A percentile compares a stretch with the other conserved stretches of the same genome.
These are phyloP conservation scores for Cyrtodaria siliqua DNA, from an alignment of 2,888 invertebrate species.

Conservation along the genomic window DNA sequence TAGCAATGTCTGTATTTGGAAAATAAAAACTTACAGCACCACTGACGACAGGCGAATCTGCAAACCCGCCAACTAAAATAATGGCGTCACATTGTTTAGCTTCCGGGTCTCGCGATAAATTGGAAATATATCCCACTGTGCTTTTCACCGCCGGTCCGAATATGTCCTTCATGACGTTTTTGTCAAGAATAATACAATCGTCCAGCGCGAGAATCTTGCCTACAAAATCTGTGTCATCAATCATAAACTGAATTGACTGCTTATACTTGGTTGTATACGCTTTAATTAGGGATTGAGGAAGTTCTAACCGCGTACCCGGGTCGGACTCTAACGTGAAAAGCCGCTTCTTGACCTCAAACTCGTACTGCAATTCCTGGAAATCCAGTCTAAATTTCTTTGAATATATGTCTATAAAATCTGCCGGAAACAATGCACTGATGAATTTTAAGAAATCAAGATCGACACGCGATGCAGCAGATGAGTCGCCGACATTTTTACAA, in stretches of 20 bases:
- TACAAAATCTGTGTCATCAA: conserved; percentile 60
- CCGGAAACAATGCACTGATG: conserved; percentile 54
- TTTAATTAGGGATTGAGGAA: conserved; percentile 53
- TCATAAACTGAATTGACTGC: conserved; percentile 57
- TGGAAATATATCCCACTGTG: conserved; percentile 58
- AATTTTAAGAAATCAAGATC: conserved; percentile 68
- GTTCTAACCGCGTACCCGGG: conserved; percentile 28
- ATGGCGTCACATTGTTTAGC: conserved; percentile 56
- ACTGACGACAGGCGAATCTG: conserved; percentile 52
- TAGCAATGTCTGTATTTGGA: conserved; percentile 65
- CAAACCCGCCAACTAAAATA: conserved; percentile 59
- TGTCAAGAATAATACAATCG: conserved; percentile 50
- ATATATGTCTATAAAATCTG: conserved; percentile 67
- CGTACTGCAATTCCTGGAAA: conserved; percentile 64
- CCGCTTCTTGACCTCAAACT: conserved; percentile 69
- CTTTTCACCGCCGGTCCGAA: conserved; percentile 64
- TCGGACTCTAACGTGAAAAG: conserved; percentile 56
- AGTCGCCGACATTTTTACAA: conserved; percentile 55
- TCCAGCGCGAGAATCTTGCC: conserved; percentile 53
- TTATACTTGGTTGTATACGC: conserved; percentile 49
- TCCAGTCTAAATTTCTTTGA: conserved; percentile 62
- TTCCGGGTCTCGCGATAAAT: conserved; percentile 61
- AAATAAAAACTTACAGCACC: conserved; percentile 64
- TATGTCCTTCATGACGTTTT: conserved; percentile 61
- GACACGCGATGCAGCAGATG: conserved; percentile 64